phyloP scores from a whole-genome alignment of 1,140 invertebrate species.

The Chymomyza costata region DNA sequence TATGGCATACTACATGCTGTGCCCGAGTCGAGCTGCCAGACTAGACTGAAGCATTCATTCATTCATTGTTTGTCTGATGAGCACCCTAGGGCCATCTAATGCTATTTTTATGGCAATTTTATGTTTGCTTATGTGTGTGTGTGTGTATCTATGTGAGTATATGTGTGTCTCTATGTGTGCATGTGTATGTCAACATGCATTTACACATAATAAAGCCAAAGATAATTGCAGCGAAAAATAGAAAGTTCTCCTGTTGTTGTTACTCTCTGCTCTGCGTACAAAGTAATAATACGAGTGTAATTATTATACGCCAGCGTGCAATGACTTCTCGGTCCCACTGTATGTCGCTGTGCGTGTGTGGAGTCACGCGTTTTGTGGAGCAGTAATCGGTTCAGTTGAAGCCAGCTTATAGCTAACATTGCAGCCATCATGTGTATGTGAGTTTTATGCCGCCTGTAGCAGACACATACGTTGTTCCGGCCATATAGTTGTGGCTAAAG shows the following conservation, averaged over 20 bases:
- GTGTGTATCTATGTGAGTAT: slow-evolving; percentile 4
- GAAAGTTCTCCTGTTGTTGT: slow-evolving; percentile 30
- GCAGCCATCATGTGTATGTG: too few relatives aligned
- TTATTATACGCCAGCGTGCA: slow-evolving; percentile 44
- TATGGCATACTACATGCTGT: too few relatives aligned
- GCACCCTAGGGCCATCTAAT: slow-evolving; percentile 36
- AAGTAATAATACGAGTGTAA: slow-evolving; percentile 45
- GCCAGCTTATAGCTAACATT: too few relatives aligned
- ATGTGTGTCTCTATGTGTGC: slow-evolving; percentile 4
- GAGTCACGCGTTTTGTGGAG: too few relatives aligned
- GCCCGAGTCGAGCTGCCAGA: too few relatives aligned
- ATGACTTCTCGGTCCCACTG: slow-evolving; percentile 41
- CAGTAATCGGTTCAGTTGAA: too few relatives aligned
- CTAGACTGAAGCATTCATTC: neutral
- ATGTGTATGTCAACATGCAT: slow-evolving; percentile 22
- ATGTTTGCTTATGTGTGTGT: slow-evolving; percentile 8
- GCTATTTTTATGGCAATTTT: slow-evolving; percentile 44
- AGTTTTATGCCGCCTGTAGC: too few relatives aligned
- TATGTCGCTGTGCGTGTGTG: too few relatives aligned
- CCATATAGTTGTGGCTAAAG: too few relatives aligned
- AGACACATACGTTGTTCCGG: too few relatives aligned
- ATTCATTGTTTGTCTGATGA: slow-evolving; percentile 38
- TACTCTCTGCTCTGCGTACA: neutral
- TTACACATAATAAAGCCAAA: slow-evolving; percentile 41
- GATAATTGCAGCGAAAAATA: slow-evolving; percentile 38